phyloP scores from a whole-genome alignment of 2,888 invertebrate species.

The Eledona agricola region DNA sequence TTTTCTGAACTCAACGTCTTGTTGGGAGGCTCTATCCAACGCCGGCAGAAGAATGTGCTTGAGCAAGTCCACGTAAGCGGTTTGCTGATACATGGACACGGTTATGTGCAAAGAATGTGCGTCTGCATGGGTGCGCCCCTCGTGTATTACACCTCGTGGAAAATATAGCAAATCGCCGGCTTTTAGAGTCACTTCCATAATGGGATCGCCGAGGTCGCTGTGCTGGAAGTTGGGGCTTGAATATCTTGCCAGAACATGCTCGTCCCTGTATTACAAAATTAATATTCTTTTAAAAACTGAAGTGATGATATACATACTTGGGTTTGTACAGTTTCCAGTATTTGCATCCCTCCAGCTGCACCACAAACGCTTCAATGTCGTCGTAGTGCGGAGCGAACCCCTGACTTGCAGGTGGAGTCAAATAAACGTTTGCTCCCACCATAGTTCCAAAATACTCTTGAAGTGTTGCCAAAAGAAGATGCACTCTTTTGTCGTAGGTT shows the following conservation, averaged over 20 bases:
- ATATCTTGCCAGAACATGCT: conserved; percentile 72
- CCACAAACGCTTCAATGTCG: conserved; percentile 97
- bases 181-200: conserved; percentile 80
- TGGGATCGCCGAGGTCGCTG: conserved; percentile 79
- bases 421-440: conserved; percentile 94
- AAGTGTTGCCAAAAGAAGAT: conserved; percentile 75
- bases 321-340: conserved; percentile 93
- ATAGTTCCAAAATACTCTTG: conserved; percentile 95
- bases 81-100: conserved; percentile 89
- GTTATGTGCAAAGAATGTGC: conserved; percentile 95
- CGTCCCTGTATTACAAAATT: conserved; percentile 36
- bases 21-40: conserved; percentile 74
- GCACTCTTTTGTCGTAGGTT: conserved; percentile 76
- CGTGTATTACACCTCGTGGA: conserved; percentile 88
- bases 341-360: conserved; percentile 96
- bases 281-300: too few relatives aligned
- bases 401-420: conserved; percentile 95
- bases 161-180: conserved; percentile 94
- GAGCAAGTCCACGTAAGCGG: conserved; percentile 89
- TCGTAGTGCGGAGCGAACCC: conserved; percentile 99
- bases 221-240: conserved; percentile 83
- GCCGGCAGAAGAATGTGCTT: conserved; percentile 82
- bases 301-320: conserved; percentile 60
- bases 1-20: conserved; percentile 73
- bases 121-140: conserved; percentile 80